Base-by-base conservation (phyloP, 2,797 vertebrate species). In the Xyrichtys novacula region DNA sequence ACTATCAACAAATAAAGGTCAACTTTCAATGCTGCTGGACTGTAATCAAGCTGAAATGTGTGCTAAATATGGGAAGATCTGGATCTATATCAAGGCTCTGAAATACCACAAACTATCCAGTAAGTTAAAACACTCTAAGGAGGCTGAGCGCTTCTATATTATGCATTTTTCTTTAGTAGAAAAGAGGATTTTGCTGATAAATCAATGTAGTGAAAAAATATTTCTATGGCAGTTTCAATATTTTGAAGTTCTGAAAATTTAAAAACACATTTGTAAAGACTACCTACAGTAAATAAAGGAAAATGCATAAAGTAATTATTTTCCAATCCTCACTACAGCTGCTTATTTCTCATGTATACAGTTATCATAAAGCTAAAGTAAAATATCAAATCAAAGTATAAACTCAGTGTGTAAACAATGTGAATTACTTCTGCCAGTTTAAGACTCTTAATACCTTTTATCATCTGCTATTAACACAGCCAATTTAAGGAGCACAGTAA, bases 1-100 rank as follows among this genome's bases (percentile, higher is more conserved):
- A 52, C n/a, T 23, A 57, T 80, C 68, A 73, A 73, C 59, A 85
- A 85, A 83, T 71, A 79, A 76, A 64, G 59, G 44, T 74, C 74
- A 75, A 32, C 60, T 84, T 85, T 85, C 63, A 73, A 62, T 48
- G 31, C 44, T 3, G 17, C 56, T 59, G 60, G 29, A 67, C 55
- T 67, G 38, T 29, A 74, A 71, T 84, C 72, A 71, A 60, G 46
- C 8, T 22, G n/a, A 73, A 55, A 34, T 34, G 12, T 59, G 28
- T 31, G 19, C 23, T 59, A 82, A 87, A 74, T 65, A 55, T 69
- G 66, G 31, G 1, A 66, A 66, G 46, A 74, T 60, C 65, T 38
- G 31, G 6, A 59, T 55, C 32, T 42, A 16, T 31, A 22, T 36
- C 22, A 78, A 72, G 48, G 59, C 62, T 61, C 59, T 20, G n/a